Conservation (phyloP, 2,797 vertebrate genomes). For the Somateria mollissima region DNA sequence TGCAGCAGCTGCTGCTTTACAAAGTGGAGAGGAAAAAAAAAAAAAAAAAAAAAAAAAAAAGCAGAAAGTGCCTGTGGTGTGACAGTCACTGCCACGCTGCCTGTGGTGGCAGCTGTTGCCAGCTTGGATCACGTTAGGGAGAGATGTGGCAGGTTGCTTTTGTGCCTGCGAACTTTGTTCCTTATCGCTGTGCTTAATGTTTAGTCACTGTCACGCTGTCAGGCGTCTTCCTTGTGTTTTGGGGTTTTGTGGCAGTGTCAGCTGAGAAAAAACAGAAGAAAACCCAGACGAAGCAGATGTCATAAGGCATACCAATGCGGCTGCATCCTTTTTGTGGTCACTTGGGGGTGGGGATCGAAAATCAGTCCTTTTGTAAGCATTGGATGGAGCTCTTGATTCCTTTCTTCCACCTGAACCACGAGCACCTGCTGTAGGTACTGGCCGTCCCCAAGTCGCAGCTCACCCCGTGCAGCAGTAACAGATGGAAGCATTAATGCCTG, state of each 20-base stretch:
- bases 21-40: not conserved
- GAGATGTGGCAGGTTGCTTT: not conserved
- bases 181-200: not conserved
- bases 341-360: not conserved
- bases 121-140: not conserved
- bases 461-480: not conserved
- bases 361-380: rapidly evolving
- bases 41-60: not conserved
- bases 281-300: not conserved
- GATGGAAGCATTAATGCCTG: no score
- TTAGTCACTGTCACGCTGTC: not conserved
- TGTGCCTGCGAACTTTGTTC: conserved; percentile 22
- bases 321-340: not conserved
- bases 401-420: not conserved
- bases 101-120: conserved; percentile 10
- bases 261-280: not conserved
- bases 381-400: not conserved
- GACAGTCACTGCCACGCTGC: not conserved
- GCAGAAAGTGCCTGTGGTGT: not conserved
- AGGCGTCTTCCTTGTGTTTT: not conserved
- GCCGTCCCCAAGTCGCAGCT: not conserved
- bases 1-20: conserved; percentile 3
- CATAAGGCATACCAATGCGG: not conserved
- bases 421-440: not conserved
- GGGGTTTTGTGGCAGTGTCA: not conserved